These are phyloP conservation scores for Anarsia innoxiella DNA, from an alignment of 2,888 invertebrate genomes.

Conservation along the genomic window DNA sequence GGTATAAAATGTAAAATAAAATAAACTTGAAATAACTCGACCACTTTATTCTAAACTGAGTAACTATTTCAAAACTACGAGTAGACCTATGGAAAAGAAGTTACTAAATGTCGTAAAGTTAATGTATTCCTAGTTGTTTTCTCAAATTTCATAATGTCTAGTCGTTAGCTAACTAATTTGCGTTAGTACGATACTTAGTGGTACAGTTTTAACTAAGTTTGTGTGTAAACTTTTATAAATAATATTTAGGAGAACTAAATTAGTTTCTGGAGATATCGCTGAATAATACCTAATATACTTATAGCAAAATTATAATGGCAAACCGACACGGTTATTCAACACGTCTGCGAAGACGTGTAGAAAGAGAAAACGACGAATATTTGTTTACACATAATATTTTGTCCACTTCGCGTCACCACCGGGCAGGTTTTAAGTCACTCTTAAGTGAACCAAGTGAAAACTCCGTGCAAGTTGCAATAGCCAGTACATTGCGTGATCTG, in stretches of 20 bases:
- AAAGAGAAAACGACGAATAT: constrained; percentile 55
- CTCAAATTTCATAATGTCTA: constrained; percentile 4
- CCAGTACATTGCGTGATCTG: constrained; percentile 49
- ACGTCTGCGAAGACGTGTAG: constrained; percentile 14
- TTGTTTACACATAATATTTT: constrained; percentile 61
- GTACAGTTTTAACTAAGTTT: constrained; percentile 2
- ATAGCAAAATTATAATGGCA: too few relatives aligned
- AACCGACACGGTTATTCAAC: constrained; percentile 10
- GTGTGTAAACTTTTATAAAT: neutral
- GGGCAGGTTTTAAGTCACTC: constrained; percentile 51
- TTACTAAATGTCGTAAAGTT: constrained; percentile 9
- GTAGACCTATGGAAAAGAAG: neutral
- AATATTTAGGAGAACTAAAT: too few relatives aligned
- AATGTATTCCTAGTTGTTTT: constrained; percentile 9
- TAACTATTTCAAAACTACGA: neutral
- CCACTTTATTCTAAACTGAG: too few relatives aligned
- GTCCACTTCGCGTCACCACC: constrained; percentile 41
- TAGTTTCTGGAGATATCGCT: too few relatives aligned
- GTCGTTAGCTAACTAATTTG: constrained; percentile 11
- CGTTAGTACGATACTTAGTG: too few relatives aligned
- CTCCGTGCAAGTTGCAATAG: constrained; percentile 32
- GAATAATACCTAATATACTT: too few relatives aligned
- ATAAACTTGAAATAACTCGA: too few relatives aligned
- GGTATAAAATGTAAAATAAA: too few relatives aligned
- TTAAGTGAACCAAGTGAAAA: constrained; percentile 57